Evolutionary conservation across 2,797 vertebrate genomes (phyloP), one percentile per base, ranked within the genome.

Genomic region (Esox lucius): DNA sequence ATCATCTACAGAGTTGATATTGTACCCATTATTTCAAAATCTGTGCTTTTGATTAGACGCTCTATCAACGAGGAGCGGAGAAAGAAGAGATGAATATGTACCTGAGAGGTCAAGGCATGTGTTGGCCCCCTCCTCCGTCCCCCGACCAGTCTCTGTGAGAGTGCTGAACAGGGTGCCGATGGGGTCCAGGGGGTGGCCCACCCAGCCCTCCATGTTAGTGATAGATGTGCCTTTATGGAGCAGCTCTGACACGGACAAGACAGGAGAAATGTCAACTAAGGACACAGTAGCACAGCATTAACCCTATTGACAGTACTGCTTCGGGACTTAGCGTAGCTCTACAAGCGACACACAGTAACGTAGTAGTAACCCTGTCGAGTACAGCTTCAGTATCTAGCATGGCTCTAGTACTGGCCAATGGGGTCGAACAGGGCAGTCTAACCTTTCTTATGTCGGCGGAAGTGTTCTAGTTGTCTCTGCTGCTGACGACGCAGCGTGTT

Each of bases 401-500:
- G n/a, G 8, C 53, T 59, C 9, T n/a, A 46, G 4, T 42, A 46
- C 12, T 6, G 28, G 16, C 26, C 13, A 65, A 16, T 28, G 28
- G 28, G 28, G 28, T n/a, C 28, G 1, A 31, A 31, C 28, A 28
- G 13, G 16, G 53, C 53, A 31, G 62, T 17, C 62, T 16, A 2
- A 96, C 95, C 95, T 94, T 96, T 96, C 85, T 96, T 96, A 88
- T 96, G 95, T 79, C 92, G 81, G 77, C 87, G 92, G 89, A 96
- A 96, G 88, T 93, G 90, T 77, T 96, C 95, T 88, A 96, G 86
- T 89, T 95, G 94, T 82, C 95, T 95, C 88, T 96, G 95, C 65
- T 96, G 95, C 80, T 96, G 95, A 70, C 93, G 85, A n/a, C 95
- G 94, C 72, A 96, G 86, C 0, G 95, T 96, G 88, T 95, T 96